phyloP scores from a whole-genome alignment of 2,888 invertebrate species.

The Himalopsyche tibetana region DNA sequence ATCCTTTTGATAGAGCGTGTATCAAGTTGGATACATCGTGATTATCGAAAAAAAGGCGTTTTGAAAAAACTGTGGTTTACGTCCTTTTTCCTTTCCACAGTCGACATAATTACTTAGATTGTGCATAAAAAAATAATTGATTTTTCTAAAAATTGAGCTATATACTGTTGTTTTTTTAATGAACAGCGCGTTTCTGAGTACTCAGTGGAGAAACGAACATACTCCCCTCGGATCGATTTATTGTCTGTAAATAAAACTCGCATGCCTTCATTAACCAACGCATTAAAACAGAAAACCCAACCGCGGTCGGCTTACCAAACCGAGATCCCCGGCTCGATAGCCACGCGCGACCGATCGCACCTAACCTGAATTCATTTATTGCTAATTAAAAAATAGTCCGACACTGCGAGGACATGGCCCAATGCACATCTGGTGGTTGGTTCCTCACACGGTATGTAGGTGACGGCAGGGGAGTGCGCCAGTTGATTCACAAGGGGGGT shows the following conservation, averaged over 20 bases:
- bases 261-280: constrained; percentile 19
- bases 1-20: no score
- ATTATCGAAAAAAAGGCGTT: no score
- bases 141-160: no score
- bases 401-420: constrained; percentile 57
- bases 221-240: constrained; percentile 5
- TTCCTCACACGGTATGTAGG: constrained; percentile 9
- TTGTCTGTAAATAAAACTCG: not conserved
- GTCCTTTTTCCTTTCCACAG: no score
- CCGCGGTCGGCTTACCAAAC: constrained; percentile 25
- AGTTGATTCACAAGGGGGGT: not conserved
- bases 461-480: not conserved
- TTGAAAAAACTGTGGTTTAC: no score
- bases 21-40: no score
- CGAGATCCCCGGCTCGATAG: constrained; percentile 61
- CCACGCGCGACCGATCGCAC: constrained; percentile 63
- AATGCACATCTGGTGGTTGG: constrained; percentile 51
- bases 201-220: not conserved
- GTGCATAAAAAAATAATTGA: no score
- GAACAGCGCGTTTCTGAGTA: no score
- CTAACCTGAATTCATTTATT: constrained; percentile 64
- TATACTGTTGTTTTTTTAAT: no score
- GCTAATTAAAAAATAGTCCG: constrained; percentile 65
- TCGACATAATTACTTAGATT: no score
- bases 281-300: constrained; percentile 6